Percentiles rank a stretch among this genome's conserved stretches.
These are phyloP conservation scores for Ceratothoa steindachneri DNA, from an alignment of 2,888 invertebrate species.

Conservation along the genomic window DNA sequence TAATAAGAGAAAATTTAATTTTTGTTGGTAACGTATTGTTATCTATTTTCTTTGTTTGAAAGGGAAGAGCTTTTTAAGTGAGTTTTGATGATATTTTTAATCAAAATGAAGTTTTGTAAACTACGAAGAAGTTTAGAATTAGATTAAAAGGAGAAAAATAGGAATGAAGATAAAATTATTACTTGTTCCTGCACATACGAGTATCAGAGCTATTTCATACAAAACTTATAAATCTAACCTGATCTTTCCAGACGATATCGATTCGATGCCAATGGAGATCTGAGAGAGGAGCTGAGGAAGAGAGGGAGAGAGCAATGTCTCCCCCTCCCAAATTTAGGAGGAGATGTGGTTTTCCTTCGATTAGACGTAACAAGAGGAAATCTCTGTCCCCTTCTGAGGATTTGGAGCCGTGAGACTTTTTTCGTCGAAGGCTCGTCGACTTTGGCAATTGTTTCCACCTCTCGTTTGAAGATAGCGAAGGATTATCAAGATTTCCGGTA, in stretches of 20 bases:
- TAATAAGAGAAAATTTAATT: no score
- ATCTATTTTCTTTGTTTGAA: no score
- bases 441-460: neutral
- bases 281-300: slow-evolving; percentile 59
- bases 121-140: neutral
- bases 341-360: slow-evolving; percentile 73
- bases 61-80: no score
- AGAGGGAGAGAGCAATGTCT: slow-evolving; percentile 66
- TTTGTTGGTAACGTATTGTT: no score
- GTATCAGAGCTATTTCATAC: no score
- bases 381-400: neutral
- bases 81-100: no score
- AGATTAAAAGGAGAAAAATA: neutral
- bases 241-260: slow-evolving; percentile 65
- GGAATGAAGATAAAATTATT: no score
- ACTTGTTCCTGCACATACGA: no score
- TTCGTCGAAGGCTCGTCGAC: neutral
- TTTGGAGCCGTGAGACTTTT: neutral
- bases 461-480: no score
- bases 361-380: neutral
- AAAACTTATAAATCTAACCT: no score
- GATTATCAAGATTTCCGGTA: no score
- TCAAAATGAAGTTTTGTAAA: neutral
- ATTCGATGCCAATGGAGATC: slow-evolving; percentile 84
- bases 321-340: slow-evolving; percentile 84